phyloP scores from a whole-genome alignment of 1,140 invertebrate species.

The Pogonognathellus flavescens region DNA sequence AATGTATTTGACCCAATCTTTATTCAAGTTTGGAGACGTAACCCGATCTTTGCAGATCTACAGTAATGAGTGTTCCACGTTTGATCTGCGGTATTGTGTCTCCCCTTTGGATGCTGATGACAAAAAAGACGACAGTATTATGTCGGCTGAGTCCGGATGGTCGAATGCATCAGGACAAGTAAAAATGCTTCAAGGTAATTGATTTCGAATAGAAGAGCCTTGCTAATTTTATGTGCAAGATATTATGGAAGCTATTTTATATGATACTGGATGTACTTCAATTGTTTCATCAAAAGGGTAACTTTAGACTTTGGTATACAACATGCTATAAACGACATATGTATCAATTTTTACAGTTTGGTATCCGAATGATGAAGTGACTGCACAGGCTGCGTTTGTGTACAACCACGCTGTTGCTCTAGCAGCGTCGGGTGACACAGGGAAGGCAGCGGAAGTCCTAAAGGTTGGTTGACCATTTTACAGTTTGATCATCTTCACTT shows the following conservation, averaged over 20 bases:
- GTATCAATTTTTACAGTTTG: constrained; percentile 72
- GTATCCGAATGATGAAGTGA: constrained; percentile 78
- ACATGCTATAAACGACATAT: constrained; percentile 38
- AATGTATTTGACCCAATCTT: constrained; percentile 62
- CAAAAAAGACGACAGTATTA: constrained; percentile 32
- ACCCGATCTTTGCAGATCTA: constrained; percentile 12
- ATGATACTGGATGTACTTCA: too few species aligned
- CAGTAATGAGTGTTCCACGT: constrained; percentile 36
- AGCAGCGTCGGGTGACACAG: constrained; percentile 81
- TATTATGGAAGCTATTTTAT: too few species aligned
- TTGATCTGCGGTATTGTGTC: constrained; percentile 29
- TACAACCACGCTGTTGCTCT: constrained; percentile 87
- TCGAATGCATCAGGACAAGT: constrained; percentile 1
- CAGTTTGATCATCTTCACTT: too few species aligned
- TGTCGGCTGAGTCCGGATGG: constrained; percentile 18
- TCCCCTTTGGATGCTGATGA: constrained; percentile 36
- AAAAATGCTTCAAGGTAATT: constrained; percentile 68
- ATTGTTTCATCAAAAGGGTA: too few species aligned
- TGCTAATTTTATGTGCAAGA: too few species aligned
- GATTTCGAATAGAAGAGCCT: too few species aligned
- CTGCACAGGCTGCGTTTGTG: constrained; percentile 79
- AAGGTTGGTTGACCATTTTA: constrained; percentile 70
- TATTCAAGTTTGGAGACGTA: constrained; percentile 53
- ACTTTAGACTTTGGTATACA: not conserved
- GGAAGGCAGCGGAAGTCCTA: constrained; percentile 80